These are phyloP conservation scores for Onychomys torridus DNA, from an alignment of 2,797 vertebrate genomes.

Conservation along the genomic window DNA sequence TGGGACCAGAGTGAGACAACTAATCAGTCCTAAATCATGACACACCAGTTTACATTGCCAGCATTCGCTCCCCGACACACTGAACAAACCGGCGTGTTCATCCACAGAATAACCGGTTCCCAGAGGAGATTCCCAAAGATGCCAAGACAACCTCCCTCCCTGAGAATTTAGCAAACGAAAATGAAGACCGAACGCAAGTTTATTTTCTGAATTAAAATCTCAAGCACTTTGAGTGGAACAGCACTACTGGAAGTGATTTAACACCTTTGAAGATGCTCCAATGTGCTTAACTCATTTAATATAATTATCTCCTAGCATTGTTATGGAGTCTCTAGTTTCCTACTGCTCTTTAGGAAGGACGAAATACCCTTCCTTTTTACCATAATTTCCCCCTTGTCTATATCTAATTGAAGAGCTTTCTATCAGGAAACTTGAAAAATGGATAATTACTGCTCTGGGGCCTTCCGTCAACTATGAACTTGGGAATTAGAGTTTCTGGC, in stretches of 20 bases:
- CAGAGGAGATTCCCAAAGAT: not conserved
- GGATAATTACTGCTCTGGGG: conserved; percentile 78
- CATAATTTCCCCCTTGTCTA: conserved; percentile 70
- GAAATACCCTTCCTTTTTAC: conserved; percentile 67
- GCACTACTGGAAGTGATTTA: conserved; percentile 74
- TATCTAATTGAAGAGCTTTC: conserved; percentile 79
- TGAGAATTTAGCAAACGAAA: conserved; percentile 49
- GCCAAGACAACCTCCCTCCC: not conserved
- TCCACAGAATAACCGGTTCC: not conserved
- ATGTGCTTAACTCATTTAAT: conserved; percentile 71
- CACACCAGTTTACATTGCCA: not conserved
- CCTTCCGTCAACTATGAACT: conserved; percentile 75
- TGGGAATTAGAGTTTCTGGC: conserved; percentile 77
- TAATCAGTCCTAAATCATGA: conserved; percentile 24
- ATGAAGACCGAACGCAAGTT: conserved; percentile 52
- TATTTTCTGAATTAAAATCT: conserved; percentile 76
- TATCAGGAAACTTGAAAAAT: conserved; percentile 78
- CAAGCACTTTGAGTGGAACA: conserved; percentile 64
- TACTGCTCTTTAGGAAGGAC: conserved; percentile 68
- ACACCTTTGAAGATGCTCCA: conserved; percentile 69
- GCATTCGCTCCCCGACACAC: not conserved
- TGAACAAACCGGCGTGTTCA: conserved; percentile 3
- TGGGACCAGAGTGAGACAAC: not conserved
- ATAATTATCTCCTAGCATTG: conserved; percentile 71
- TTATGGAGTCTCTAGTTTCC: conserved; percentile 69